Evolutionary conservation across 2,113 vertebrate genomes (phyloP), one percentile per base, ranked within the genome.

Genomic region (Tauraco erythrolophus): DNA sequence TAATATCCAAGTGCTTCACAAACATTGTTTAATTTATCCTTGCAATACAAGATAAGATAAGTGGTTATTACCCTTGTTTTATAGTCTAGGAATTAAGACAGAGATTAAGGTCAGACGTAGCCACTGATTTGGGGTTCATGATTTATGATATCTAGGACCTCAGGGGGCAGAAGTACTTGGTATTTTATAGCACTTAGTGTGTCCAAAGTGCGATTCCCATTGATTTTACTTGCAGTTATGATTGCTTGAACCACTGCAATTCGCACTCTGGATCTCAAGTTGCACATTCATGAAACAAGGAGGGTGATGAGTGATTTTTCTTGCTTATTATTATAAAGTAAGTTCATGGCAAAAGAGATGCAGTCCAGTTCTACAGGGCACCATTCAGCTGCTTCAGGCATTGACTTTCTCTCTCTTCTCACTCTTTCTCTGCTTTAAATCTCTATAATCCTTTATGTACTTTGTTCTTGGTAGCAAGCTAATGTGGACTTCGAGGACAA

Each of bases 11-110:
- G 75, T 74, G 68, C 78, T 90, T 94, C 68, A 86, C 41, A 90
- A 96, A 62, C 50, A 84, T 77, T 90, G 74, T 92, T 92, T 94
- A 90, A 88, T 80, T 90, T 90, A 45, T 50, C 58, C 58, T 94
- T 71, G 48, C 65, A 53, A n/a, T 71, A 28, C 13, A 6, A 24
- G 54, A 45, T 70, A 27, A 68, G 48, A 87, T 61, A 68, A 93
- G 45, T 66, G 46, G 43, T 83, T 93, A 89, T 94, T 95, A 72
- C 50, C 43, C 30, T 19, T 78, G 1, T 88, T 93, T 69, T 64
- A 76, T 39, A 53, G 30, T 9, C 3, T 3, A 81, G 69, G 48
- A 85, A 51, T 77, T 84, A 56, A 93, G 87, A 58, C 15, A 30
- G 33, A 57, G 74, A 80, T 88, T 69, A 88, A 19, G 62, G 57